Conservation (phyloP, 2,113 vertebrate genomes). For the Sturnira hondurensis region DNA sequence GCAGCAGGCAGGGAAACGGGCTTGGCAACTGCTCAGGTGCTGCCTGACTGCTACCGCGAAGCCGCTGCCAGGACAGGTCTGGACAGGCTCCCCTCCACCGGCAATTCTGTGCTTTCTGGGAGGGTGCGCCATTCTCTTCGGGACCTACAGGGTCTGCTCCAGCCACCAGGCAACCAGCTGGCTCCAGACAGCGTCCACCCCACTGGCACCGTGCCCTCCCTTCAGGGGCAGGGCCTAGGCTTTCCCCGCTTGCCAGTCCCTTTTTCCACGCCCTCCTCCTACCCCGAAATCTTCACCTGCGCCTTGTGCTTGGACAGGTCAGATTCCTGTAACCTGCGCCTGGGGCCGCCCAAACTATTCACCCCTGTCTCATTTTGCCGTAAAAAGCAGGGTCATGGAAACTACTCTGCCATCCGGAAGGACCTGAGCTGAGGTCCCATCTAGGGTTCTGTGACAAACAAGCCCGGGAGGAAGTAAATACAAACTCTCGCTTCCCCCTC, state of each 20-base stretch:
- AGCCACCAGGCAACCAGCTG: not conserved
- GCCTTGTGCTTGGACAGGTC: not conserved
- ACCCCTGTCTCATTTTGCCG: not conserved
- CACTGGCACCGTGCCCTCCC: accelerated
- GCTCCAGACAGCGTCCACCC: not conserved
- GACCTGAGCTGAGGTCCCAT: not conserved
- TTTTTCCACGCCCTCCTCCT: not conserved
- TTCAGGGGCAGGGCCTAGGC: not conserved
- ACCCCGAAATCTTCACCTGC: not conserved
- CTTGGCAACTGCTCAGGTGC: not conserved
- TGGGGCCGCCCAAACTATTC: not conserved
- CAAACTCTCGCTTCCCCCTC: too few species aligned
- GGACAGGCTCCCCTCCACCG: not conserved
- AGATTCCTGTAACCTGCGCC: not conserved
- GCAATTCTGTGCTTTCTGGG: not conserved
- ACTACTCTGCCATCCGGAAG: not conserved
- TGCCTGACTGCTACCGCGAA: not conserved
- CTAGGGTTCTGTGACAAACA: not conserved
- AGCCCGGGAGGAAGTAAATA: not conserved
- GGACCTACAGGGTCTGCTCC: not conserved
- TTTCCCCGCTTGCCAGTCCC: not conserved
- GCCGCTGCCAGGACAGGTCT: not conserved
- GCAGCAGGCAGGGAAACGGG: not conserved
- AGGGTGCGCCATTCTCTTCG: not conserved
- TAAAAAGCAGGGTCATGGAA: not conserved